These are phyloP conservation scores for Mnemiopsis leidyi DNA, from an alignment of 37 sponge, comb jelly and placozoan genomes.

Conservation along the genomic window DNA sequence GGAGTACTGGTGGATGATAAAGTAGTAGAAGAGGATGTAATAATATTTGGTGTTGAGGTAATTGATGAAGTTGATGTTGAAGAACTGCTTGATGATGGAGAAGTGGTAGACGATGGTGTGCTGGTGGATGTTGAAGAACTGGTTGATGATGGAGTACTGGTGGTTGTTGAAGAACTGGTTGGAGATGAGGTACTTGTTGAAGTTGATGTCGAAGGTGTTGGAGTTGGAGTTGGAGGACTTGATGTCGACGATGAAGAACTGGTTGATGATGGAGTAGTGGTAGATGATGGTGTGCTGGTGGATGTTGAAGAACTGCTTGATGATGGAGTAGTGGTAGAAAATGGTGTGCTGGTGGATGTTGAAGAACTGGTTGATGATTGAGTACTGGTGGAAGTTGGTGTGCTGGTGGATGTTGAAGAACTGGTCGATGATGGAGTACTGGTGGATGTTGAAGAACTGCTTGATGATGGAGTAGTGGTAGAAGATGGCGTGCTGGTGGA, in stretches of 20 bases:
- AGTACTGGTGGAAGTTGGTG: neutral
- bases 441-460: neutral
- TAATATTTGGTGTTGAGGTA: neutral
- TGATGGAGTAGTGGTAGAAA: conserved; percentile 1
- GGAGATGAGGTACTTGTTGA: neutral
- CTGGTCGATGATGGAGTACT: neutral
- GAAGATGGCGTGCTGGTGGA: neutral
- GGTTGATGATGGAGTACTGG: neutral
- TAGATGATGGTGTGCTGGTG: neutral
- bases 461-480: conserved; percentile 1
- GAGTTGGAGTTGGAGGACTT: too few species aligned
- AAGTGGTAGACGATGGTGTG: neutral
- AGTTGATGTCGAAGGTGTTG: neutral
- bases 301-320: neutral
- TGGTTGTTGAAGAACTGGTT: neutral
- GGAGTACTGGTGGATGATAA: neutral
- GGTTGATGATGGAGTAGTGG: neutral
- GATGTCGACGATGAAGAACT: neutral
- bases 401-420: neutral
- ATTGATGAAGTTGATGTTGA: neutral
- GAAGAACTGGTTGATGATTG: neutral
- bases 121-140: neutral
- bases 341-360: too few species aligned
- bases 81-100: conserved; percentile 1
- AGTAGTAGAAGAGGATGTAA: neutral